Evolutionary conservation across 2,888 invertebrate species (phyloP), one percentile per base, ranked within the genome.

Genomic region (Drosophila neonasuta): DNA sequence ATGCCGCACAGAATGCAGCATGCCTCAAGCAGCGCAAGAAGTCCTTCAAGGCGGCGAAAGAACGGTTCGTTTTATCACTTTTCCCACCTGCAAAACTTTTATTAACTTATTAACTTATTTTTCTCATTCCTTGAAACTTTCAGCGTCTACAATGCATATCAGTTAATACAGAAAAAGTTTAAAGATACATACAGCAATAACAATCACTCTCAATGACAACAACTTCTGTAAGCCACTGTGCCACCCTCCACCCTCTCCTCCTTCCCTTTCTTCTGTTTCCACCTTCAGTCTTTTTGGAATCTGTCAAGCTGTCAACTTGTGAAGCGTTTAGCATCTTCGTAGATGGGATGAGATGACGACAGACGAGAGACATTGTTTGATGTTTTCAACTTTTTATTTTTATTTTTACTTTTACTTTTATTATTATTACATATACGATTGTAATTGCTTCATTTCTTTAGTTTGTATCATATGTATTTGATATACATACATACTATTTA

Each of bases 121-220:
- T 0, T 20, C 20, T 46, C 17, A 3, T 17, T 17, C 17, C 17
- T 17, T 17, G 20, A 20, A 20, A 20, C 20, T 9, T 10, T 3
- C 60, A 94, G 94, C 67, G 92, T 95, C 50, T 91, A 94, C 73
- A 94, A 93, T 87, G 95, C 95, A 5, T 95, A 94, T 60, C 95
- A 95, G 80, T 93, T 94, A 86, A 92, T 95, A 77, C 95, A 95
- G 90, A 94, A 94, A 87, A 92, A 94, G 62, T 94, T 95, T 90
- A 91, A 93, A 74, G 94, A 94, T 88, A 94, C 94, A 30, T 95
- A 95, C 90, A 94, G 93, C 80, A 87, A 68, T 52, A 87, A 80
- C 64, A 80, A 79, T 76, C 77, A 81, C 68, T 71, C 83, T 72
- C 86, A 89, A 71, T 84, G 80, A 81, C 64, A 50, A 32, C 24